Evolutionary conservation across 2,888 invertebrate genomes (phyloP).

Genomic region (Melanophora roralis): DNA sequence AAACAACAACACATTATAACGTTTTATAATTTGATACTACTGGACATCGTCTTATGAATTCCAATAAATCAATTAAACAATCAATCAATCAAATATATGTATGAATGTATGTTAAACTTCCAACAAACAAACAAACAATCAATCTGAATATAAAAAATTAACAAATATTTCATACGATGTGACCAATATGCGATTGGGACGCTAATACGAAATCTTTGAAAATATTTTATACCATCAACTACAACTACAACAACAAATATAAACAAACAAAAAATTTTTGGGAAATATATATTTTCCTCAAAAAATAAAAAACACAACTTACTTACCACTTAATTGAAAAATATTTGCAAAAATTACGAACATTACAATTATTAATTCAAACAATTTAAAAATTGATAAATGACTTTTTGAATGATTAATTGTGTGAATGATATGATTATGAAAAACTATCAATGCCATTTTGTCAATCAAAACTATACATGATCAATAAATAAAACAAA

Average conservation of each 20-base stretch:
- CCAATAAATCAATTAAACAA: conserved; percentile 26
- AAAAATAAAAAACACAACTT: not conserved
- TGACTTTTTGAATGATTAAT: conserved; percentile 25
- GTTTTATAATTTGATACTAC: conserved; percentile 30
- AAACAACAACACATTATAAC: conserved; percentile 13
- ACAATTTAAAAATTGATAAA: conserved; percentile 18
- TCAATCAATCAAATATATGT: conserved; percentile 15
- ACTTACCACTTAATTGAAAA: not conserved
- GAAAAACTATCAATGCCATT: conserved; percentile 6
- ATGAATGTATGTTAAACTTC: conserved; percentile 13
- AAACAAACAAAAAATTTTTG: conserved; percentile 13
- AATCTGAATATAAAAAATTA: not conserved
- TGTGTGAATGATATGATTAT: conserved; percentile 46
- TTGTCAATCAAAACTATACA: not conserved
- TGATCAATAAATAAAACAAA: not conserved
- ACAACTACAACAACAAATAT: conserved; percentile 50
- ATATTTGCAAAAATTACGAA: not conserved
- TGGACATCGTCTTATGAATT: conserved; percentile 34
- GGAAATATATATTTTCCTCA: not conserved
- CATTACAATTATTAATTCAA: conserved; percentile 1
- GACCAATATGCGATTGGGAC: conserved; percentile 6
- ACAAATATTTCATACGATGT: not conserved
- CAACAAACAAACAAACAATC: conserved; percentile 29
- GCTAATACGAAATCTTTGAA: not conserved
- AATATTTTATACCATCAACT: conserved; percentile 34